phyloP scores from a whole-genome alignment of 1,140 invertebrate genomes.

The Teleogryllus occipitalis region DNA sequence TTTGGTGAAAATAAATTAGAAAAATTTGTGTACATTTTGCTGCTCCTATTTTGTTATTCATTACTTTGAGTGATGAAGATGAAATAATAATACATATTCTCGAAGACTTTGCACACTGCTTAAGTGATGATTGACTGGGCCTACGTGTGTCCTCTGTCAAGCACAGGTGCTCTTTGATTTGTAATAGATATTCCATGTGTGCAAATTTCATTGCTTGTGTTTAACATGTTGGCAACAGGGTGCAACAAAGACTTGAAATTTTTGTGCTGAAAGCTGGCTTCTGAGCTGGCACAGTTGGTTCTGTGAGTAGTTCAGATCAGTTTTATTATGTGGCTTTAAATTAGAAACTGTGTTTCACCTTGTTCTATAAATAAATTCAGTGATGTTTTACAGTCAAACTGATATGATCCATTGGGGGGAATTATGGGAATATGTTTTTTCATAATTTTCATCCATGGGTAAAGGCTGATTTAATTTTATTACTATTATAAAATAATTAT shows the following conservation, averaged over 20 bases:
- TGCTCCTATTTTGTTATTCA: too few species aligned
- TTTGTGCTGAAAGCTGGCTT: background rate
- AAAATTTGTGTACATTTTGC: too few species aligned
- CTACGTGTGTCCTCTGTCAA: background rate
- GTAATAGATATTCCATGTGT: background rate
- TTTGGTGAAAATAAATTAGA: too few species aligned
- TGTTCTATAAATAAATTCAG: background rate
- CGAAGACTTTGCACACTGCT: background rate
- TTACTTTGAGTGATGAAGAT: too few species aligned
- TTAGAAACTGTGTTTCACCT: slow-evolving; percentile 4
- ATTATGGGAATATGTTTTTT: background rate
- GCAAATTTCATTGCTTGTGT: background rate
- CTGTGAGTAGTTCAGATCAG: background rate
- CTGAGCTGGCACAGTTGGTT: background rate
- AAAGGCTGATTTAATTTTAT: slow-evolving; percentile 6
- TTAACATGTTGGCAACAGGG: slow-evolving; percentile 3
- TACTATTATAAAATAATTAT: background rate
- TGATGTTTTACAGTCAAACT: slow-evolving; percentile 5
- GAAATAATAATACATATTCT: too few species aligned
- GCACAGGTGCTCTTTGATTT: slow-evolving; percentile 1
- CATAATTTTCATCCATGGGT: background rate
- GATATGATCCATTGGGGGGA: background rate
- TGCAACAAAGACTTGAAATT: slow-evolving; percentile 5
- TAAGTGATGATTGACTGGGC: background rate
- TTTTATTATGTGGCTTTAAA: background rate